Evolutionary conservation across 2,113 vertebrate species (phyloP).

Genomic region (Notechis scutatus): DNA sequence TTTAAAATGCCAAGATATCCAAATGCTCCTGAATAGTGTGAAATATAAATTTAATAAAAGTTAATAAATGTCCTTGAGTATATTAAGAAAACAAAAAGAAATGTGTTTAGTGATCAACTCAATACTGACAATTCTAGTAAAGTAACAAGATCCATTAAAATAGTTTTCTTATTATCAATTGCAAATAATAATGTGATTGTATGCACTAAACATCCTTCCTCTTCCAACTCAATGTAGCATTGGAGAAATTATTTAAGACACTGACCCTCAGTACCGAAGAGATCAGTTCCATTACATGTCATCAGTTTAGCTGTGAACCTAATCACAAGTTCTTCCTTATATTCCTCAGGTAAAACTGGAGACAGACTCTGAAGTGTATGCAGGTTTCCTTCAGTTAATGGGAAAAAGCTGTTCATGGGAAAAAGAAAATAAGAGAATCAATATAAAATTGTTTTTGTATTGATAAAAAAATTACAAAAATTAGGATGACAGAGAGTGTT

Average conservation of each 20-base stretch:
- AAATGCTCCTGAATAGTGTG: slow-evolving; percentile 77
- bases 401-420: slow-evolving; percentile 77
- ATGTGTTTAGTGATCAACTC: neutral
- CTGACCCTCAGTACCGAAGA: slow-evolving; percentile 71
- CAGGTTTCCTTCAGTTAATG: slow-evolving; percentile 81
- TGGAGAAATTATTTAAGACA: slow-evolving; percentile 36
- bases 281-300: slow-evolving; percentile 75
- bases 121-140: neutral
- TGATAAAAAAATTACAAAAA: neutral
- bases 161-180: neutral
- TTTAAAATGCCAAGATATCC: slow-evolving; percentile 86
- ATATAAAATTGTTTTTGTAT: neutral
- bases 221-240: neutral
- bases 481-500: neutral
- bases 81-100: neutral
- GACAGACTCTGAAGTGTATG: slow-evolving; percentile 87
- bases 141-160: neutral
- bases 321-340: slow-evolving; percentile 79
- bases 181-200: neutral
- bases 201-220: neutral
- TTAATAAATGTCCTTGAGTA: neutral
- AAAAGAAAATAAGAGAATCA: neutral
- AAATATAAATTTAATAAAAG: neutral
- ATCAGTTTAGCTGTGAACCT: slow-evolving; percentile 83
- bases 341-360: slow-evolving; percentile 75